These are phyloP conservation scores for Toxotes lorentzi DNA, from an alignment of 2,797 vertebrate genomes.

Conservation along the genomic window DNA sequence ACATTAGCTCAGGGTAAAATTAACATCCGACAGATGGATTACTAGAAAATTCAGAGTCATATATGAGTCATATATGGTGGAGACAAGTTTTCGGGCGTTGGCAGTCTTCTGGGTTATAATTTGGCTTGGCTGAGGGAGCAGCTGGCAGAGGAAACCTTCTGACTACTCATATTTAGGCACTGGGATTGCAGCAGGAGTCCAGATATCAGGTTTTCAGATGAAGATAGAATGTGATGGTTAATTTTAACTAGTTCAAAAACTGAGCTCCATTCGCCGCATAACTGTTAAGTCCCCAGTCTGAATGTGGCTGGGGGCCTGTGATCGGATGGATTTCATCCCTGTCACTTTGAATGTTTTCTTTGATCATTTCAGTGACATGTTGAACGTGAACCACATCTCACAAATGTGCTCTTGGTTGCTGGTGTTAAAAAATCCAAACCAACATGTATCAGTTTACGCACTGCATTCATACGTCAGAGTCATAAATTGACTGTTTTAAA, in stretches of 20 bases:
- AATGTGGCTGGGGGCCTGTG: background rate
- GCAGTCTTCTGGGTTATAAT: conserved; percentile 20
- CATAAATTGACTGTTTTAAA: background rate
- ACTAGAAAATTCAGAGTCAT: conserved; percentile 6
- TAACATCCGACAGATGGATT: conserved; percentile 9
- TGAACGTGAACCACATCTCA: background rate
- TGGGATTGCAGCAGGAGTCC: background rate
- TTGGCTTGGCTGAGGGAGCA: conserved; percentile 9
- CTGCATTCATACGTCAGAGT: too few relatives aligned
- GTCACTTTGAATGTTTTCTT: too few relatives aligned
- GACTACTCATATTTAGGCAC: background rate
- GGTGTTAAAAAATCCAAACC: background rate
- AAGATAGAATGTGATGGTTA: background rate
- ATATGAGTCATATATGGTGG: conserved; percentile 25
- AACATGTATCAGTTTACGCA: too few relatives aligned
- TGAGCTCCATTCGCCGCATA: background rate
- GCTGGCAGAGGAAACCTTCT: background rate
- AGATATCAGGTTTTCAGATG: background rate
- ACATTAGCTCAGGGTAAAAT: background rate
- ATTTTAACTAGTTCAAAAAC: background rate
- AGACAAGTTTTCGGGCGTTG: conserved; percentile 22
- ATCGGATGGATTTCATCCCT: background rate
- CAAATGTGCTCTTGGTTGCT: background rate
- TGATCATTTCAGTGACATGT: background rate
- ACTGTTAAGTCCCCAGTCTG: background rate